These are phyloP conservation scores for Guaruba guarouba DNA, from an alignment of 2,113 vertebrate genomes.

Conservation along the genomic window DNA sequence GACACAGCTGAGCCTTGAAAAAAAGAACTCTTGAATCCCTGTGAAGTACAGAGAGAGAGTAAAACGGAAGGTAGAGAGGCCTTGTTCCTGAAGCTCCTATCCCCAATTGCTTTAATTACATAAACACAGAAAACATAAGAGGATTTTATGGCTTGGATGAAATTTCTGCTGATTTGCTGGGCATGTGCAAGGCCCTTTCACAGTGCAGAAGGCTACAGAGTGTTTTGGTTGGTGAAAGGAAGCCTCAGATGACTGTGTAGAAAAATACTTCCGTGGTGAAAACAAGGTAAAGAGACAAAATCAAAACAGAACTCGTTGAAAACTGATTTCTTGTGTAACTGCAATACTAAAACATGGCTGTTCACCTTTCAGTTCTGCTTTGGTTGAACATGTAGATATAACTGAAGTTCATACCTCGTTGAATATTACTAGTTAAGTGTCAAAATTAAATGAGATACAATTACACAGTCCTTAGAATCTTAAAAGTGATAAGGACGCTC, in stretches of 20 bases:
- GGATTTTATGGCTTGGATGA: slow-evolving; percentile 72
- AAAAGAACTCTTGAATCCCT: slow-evolving; percentile 42
- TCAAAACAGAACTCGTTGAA: background rate
- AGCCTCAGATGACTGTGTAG: slow-evolving; percentile 31
- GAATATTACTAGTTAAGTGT: background rate
- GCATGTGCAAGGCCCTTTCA: slow-evolving; percentile 55
- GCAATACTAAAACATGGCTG: background rate
- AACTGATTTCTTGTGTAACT: slow-evolving; percentile 13
- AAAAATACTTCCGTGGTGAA: slow-evolving; percentile 38
- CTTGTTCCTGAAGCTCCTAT: slow-evolving; percentile 25
- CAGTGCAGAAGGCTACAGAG: slow-evolving; percentile 56
- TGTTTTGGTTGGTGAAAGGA: slow-evolving; percentile 49
- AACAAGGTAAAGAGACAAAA: background rate
- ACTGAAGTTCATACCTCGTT: background rate
- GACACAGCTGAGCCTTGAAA: slow-evolving; percentile 53
- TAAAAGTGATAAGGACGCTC: slow-evolving; percentile 49
- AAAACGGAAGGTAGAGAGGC: slow-evolving; percentile 29
- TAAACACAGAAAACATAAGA: slow-evolving; percentile 59
- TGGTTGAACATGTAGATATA: background rate
- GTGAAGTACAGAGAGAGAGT: slow-evolving; percentile 32
- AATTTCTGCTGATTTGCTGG: slow-evolving; percentile 58
- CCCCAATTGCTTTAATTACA: slow-evolving; percentile 63
- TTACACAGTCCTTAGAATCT: slow-evolving; percentile 37
- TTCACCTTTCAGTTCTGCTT: slow-evolving; percentile 3
- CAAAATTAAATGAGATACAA: slow-evolving; percentile 25